Evolutionary conservation across 2,888 invertebrate species (phyloP), one percentile per base, ranked within the genome.

Genomic region (Charanyca ferruginea): DNA sequence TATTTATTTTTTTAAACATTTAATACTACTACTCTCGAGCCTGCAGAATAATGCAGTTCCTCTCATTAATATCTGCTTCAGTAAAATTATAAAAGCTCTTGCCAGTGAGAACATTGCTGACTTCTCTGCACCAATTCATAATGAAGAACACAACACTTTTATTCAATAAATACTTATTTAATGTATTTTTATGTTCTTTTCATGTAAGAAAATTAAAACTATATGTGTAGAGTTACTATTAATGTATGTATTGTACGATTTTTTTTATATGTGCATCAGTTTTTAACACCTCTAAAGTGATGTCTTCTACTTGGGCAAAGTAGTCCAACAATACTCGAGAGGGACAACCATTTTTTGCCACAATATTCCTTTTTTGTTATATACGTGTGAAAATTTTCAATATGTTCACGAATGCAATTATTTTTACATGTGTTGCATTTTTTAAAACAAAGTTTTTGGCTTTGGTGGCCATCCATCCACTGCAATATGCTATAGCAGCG

Each of bases 341-440:
- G 41, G 54, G 25, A 42, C n/a, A 42, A 54, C 54, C 25, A 54
- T 44, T 8, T 54, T 54, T 54, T 54, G 7, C 54, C 25, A 44
- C 54, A 23, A 28, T 42, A 42, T 28, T 42, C 42, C 42, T 54
- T 54, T 25, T 41, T 42, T 20, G 13, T 16, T 2, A 42, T 54
- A 16, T 18, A 42, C 3, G 13, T 54, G 18, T 54, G 54, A 4
- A 42, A 28, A 28, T 28, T 18, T 55, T 55, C 54, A 13, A 3
- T 54, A 23, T 54, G 13, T 18, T 23, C 13, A 18, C 8, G 3
- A 1, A 42, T 42, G 9, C 25, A 44, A 20, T 55, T 20, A 3
- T 18, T 28, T 42, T 13, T 4, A 51, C 38, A 52, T 0, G 4
- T 22, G 0, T n/a, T n/a, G n/a, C n/a, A n/a, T n/a, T n/a, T n/a